A percentile compares a stretch with the other conserved stretches of the same genome.
Evolutionary conservation across 1,140 invertebrate species (phyloP).

Genomic region (Drosophila kanapiae): DNA sequence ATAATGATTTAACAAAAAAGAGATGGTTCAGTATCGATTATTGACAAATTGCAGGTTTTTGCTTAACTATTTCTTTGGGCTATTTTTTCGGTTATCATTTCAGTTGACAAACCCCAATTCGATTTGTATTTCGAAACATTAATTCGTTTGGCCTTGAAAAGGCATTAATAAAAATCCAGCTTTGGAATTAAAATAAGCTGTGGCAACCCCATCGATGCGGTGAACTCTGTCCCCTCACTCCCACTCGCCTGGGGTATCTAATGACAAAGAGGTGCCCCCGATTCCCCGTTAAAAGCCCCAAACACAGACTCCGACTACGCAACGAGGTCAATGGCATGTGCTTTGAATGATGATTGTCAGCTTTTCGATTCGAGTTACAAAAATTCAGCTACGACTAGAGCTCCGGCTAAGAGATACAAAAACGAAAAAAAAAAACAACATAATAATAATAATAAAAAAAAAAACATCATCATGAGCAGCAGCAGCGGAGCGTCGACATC

Average conservation of each 20-base stretch:
- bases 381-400: slow-evolving; percentile 43
- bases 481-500: slow-evolving; percentile 28
- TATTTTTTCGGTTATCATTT: neutral
- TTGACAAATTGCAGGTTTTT: neutral
- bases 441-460: slow-evolving; percentile 9
- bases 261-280: slow-evolving; percentile 47
- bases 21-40: neutral
- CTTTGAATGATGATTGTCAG: slow-evolving; percentile 58
- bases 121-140: slow-evolving; percentile 1
- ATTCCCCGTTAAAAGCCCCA: slow-evolving; percentile 11
- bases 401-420: slow-evolving; percentile 22
- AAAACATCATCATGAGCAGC: slow-evolving; percentile 15
- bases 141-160: slow-evolving; percentile 33
- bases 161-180: slow-evolving; percentile 37
- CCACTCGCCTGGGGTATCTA: slow-evolving; percentile 19
- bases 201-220: slow-evolving; percentile 26
- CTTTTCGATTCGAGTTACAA: slow-evolving; percentile 54
- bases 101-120: slow-evolving; percentile 14
- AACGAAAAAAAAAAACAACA: slow-evolving; percentile 8
- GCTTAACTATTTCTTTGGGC: neutral
- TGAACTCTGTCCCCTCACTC: slow-evolving; percentile 18
- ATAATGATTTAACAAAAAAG: neutral
- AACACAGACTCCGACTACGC: slow-evolving; percentile 41
- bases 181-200: slow-evolving; percentile 15
- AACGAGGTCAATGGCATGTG: slow-evolving; percentile 64